Evolutionary conservation across 2,113 vertebrate species (phyloP).

Genomic region (Opisthocomus hoazin): DNA sequence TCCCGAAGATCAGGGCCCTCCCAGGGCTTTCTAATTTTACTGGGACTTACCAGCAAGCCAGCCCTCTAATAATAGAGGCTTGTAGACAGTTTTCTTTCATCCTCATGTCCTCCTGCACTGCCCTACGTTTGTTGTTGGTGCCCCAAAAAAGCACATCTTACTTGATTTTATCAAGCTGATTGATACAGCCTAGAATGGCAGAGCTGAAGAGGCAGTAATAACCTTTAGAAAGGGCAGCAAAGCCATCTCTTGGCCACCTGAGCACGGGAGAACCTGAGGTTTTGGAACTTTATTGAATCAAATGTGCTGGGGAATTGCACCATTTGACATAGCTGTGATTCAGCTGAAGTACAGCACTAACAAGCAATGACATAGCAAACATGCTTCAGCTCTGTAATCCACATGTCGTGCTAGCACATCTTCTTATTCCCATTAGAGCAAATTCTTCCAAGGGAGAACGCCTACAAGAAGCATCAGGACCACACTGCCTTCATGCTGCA

Average conservation of each 20-base stretch:
- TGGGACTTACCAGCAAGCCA: neutral
- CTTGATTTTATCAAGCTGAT: neutral
- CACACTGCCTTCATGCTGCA: neutral
- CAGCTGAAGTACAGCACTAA: neutral
- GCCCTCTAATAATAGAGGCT: neutral
- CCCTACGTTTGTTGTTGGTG: neutral
- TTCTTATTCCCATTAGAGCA: neutral
- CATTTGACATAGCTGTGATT: neutral
- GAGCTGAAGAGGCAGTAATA: neutral
- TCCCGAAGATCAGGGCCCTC: constrained; percentile 10
- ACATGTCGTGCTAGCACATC: neutral
- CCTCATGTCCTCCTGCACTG: neutral
- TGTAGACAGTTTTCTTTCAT: neutral
- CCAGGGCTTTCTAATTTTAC: neutral
- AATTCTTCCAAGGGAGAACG: neutral
- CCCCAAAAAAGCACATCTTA: neutral
- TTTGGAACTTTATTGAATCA: neutral
- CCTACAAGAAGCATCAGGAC: neutral
- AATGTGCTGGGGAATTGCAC: neutral
- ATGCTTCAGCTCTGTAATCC: neutral
- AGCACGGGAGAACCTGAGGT: neutral
- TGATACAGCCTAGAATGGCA: neutral
- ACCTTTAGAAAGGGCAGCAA: neutral
- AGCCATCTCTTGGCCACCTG: neutral
- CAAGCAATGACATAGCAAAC: neutral